Percentiles rank a stretch among this genome's conserved stretches.
phyloP scores from a whole-genome alignment of 2,113 vertebrate species.

The Crotophaga sulcirostris region DNA sequence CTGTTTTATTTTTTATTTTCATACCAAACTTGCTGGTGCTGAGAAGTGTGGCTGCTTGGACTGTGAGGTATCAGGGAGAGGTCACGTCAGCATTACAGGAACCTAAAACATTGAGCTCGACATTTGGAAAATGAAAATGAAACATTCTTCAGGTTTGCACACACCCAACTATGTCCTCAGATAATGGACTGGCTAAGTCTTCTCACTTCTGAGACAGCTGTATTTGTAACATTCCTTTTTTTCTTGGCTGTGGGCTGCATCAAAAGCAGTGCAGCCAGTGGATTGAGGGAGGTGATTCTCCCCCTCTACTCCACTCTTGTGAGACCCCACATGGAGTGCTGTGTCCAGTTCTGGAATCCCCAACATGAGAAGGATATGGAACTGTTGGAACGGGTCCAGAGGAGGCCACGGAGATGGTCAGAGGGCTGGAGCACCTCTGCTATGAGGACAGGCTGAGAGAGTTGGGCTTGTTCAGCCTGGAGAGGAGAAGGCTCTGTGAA shows the following conservation, averaged over 20 bases:
- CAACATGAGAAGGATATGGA: too few relatives aligned
- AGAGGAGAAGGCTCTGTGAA: too few relatives aligned
- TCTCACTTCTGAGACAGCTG: neutral
- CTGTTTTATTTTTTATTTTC: neutral
- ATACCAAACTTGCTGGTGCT: neutral
- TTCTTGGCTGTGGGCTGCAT: neutral
- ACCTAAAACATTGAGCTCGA: neutral
- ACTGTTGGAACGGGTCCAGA: too few relatives aligned
- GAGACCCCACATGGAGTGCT: too few relatives aligned
- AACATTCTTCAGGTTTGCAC: neutral
- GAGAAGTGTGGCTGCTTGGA: neutral
- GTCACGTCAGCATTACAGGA: neutral
- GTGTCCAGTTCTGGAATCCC: too few relatives aligned
- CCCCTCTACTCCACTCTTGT: too few relatives aligned
- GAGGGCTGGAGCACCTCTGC: too few relatives aligned
- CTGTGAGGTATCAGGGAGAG: neutral
- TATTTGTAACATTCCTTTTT: neutral
- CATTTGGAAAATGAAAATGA: neutral
- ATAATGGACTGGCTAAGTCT: neutral
- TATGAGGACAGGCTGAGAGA: too few relatives aligned
- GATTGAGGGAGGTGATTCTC: too few relatives aligned
- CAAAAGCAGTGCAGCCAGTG: too few relatives aligned
- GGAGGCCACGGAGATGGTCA: too few relatives aligned
- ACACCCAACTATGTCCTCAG: neutral
- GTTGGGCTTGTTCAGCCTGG: too few relatives aligned